Conservation (phyloP, 2,888 invertebrate genomes). For the Pristionchus entomophagus region DNA sequence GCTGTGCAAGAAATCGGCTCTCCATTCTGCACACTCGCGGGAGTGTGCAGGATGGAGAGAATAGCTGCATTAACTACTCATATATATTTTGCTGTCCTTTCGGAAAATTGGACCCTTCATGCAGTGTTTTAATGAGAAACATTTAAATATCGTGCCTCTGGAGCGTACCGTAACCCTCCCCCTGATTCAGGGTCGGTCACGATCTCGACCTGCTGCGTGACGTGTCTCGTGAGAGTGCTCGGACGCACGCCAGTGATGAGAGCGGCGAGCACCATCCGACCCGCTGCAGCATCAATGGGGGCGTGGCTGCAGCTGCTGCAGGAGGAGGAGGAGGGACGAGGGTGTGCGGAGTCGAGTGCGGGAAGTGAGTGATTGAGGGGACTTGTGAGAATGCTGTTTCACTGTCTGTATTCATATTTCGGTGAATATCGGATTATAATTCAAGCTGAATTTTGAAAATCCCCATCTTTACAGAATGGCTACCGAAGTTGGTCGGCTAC, state of each 20-base stretch:
- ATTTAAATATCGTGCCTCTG: no score
- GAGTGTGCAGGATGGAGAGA: no score
- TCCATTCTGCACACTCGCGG: no score
- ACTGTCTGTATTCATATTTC: no score
- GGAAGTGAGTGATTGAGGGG: constrained; percentile 13
- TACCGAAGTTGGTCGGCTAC: background rate
- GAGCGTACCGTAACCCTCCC: background rate
- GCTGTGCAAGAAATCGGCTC: no score
- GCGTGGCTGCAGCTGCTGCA: background rate
- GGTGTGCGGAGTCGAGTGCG: constrained; percentile 19
- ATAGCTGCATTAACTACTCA: no score
- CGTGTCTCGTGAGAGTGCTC: background rate
- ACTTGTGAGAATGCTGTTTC: no score
- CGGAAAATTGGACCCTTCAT: no score
- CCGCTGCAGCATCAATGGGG: background rate
- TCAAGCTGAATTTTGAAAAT: no score
- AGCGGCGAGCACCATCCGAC: background rate
- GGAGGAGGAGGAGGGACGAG: background rate
- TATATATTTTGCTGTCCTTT: no score
- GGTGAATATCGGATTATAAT: no score
- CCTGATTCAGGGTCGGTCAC: background rate
- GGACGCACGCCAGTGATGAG: background rate
- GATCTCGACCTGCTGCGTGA: background rate
- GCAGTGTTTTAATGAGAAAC: no score
- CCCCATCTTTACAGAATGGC: background rate